A percentile compares a stretch with the other conserved stretches of the same genome.
Evolutionary conservation across 2,888 invertebrate species (phyloP).

Genomic region (Pyrgus malvae): DNA sequence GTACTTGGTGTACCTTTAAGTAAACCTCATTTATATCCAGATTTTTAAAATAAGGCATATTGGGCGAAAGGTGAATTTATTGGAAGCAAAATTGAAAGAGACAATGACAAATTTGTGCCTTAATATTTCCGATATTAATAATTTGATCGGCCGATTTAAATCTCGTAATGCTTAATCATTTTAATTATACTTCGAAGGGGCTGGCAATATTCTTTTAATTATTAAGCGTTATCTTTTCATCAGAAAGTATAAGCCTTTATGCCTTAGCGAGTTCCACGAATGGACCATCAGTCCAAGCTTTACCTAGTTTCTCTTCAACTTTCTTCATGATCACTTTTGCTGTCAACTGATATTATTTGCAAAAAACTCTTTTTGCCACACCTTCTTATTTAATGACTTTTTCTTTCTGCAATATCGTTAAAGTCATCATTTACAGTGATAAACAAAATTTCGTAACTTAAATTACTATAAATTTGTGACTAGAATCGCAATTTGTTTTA

Average conservation of each 20-base stretch:
- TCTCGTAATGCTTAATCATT: constrained; percentile 25
- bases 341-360: constrained; percentile 2
- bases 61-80: constrained; percentile 23
- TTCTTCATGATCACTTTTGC: not conserved
- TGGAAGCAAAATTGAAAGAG: constrained; percentile 23
- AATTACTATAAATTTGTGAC: too few species aligned
- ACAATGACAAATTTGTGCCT: constrained; percentile 28
- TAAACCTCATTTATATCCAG: constrained; percentile 42
- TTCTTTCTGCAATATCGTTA: too few species aligned
- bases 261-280: not conserved
- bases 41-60: constrained; percentile 18
- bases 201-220: constrained; percentile 18
- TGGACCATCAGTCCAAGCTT: constrained; percentile 1
- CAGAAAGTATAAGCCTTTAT: constrained; percentile 18
- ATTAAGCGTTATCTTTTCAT: constrained; percentile 19
- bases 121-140: constrained; percentile 22
- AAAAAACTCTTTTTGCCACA: not conserved
- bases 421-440: too few species aligned
- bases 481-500: too few species aligned
- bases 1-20: constrained; percentile 44
- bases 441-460: too few species aligned
- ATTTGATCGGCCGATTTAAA: constrained; percentile 21
- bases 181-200: constrained; percentile 10
- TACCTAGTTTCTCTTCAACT: constrained; percentile 19
- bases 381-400: not conserved